Evolutionary conservation across 2,797 vertebrate species (phyloP).

Genomic region (Moxostoma hubbsi): DNA sequence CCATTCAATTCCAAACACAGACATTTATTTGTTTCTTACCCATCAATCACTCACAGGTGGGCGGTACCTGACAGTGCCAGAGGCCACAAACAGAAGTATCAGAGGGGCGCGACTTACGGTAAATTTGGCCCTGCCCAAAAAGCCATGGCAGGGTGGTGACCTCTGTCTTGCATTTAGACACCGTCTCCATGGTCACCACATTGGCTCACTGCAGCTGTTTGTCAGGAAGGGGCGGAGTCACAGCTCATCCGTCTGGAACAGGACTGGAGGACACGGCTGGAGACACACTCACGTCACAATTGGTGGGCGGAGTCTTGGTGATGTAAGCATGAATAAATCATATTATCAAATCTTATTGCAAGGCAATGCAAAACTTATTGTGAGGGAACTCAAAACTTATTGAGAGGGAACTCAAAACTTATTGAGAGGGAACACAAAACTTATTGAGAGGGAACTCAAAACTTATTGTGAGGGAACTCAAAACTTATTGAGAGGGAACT

Average conservation of each 20-base stretch:
- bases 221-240: conserved; percentile 72
- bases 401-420: too few relatives aligned
- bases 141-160: conserved; percentile 53
- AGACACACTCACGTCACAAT: conserved; percentile 84
- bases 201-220: conserved; percentile 86
- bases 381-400: too few relatives aligned
- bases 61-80: conserved; percentile 80
- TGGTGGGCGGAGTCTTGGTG: conserved; percentile 75
- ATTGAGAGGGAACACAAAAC: too few relatives aligned
- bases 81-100: conserved; percentile 72
- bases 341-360: too few relatives aligned
- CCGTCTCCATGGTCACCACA: conserved; percentile 80
- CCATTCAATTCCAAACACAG: too few relatives aligned
- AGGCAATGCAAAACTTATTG: too few relatives aligned
- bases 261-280: conserved; percentile 86
- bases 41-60: conserved; percentile 74
- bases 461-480: too few relatives aligned
- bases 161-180: conserved; percentile 89
- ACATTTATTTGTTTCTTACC: not conserved
- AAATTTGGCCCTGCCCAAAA: conserved; percentile 66
- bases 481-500: too few relatives aligned
- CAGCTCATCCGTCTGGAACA: conserved; percentile 84
- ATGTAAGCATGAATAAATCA: conserved; percentile 75
- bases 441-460: too few relatives aligned
- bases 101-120: conserved; percentile 81